Evolutionary conservation across 2,888 invertebrate genomes (phyloP), one percentile per base, ranked within the genome.

Genomic region (Plebejus melissa): DNA sequence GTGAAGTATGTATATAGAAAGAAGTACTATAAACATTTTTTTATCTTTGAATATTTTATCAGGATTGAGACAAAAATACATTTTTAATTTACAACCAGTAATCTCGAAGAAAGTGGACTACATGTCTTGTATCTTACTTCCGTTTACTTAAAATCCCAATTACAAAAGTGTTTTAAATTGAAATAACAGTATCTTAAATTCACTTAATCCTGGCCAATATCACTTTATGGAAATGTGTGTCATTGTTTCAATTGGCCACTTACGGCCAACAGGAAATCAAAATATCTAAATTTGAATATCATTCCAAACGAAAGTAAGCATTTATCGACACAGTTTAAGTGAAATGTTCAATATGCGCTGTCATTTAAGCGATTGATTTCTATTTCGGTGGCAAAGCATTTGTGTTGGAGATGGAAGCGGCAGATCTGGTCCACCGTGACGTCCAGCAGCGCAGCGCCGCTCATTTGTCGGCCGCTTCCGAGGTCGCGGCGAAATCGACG

Each of bases 351-450:
- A 54, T 28, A 41, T 75, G 36, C 69, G 69, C 9, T 36, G 75
- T 58, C 70, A 71, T 71, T 57, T 22, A 22, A 6, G 41, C 57
- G 36, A 74, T 58, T 50, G 75, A 71, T 75, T 71, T 70, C 71
- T 71, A 71, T 69, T 75, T 71, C 71, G 57, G 69, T 71, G 71
- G 70, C 75, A 60, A 50, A 69, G 72, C 50, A 74, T 76, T 74
- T 77, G 80, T 82, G 83, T 82, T 79, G 77, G 79, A 81, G 86
- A 87, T 85, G 72, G 75, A 74, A 78, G 79, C 82, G 83, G 84
- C 82, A 81, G 82, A 89, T 90, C 83, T 88, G 86, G 90, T 86
- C 82, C 89, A 83, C 84, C 87, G 89, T 89, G 90, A 90, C 88
- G 85, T 82, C 80, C 87, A 88, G 89, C 87, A 85, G 90, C 87